Evolutionary conservation across 2,888 invertebrate genomes (phyloP).

Genomic region (Eupeodes luniger): DNA sequence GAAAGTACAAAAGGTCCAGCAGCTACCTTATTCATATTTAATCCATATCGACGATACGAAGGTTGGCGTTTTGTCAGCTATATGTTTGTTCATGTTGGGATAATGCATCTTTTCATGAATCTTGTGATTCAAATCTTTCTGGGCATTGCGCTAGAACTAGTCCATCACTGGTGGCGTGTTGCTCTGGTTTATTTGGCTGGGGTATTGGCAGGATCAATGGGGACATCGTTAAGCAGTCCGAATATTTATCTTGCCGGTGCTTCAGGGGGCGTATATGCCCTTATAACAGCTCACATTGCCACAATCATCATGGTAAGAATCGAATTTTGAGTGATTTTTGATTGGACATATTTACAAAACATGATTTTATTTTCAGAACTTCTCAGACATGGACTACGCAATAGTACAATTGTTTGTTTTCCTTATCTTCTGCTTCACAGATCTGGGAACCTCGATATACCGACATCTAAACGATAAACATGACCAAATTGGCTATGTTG

Average conservation of each 20-base stretch:
- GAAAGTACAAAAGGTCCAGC: constrained; percentile 89
- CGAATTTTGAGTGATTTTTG: not conserved
- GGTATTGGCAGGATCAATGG: constrained; percentile 93
- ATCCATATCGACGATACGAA: constrained; percentile 93
- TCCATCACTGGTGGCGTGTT: constrained; percentile 97
- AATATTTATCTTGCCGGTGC: constrained; percentile 94
- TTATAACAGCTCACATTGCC: constrained; percentile 96
- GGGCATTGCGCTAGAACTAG: constrained; percentile 97
- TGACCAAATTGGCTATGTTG: constrained; percentile 95
- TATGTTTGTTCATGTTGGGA: constrained; percentile 97
- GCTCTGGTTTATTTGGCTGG: constrained; percentile 92
- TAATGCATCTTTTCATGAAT: constrained; percentile 95
- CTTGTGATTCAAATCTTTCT: constrained; percentile 95
- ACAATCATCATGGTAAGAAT: constrained; percentile 90
- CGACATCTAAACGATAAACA: constrained; percentile 89
- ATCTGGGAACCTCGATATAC: constrained; percentile 96
- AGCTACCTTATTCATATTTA: constrained; percentile 93
- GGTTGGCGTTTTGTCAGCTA: constrained; percentile 97
- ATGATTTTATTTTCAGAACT: constrained; percentile 89
- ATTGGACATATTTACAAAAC: not conserved
- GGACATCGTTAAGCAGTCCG: constrained; percentile 92
- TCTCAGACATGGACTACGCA: constrained; percentile 98
- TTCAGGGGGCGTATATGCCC: constrained; percentile 97
- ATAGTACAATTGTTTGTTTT: constrained; percentile 93
- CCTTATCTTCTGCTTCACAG: constrained; percentile 91